These are phyloP conservation scores for Mamestra brassicae DNA, from an alignment of 2,888 invertebrate genomes.

Conservation along the genomic window DNA sequence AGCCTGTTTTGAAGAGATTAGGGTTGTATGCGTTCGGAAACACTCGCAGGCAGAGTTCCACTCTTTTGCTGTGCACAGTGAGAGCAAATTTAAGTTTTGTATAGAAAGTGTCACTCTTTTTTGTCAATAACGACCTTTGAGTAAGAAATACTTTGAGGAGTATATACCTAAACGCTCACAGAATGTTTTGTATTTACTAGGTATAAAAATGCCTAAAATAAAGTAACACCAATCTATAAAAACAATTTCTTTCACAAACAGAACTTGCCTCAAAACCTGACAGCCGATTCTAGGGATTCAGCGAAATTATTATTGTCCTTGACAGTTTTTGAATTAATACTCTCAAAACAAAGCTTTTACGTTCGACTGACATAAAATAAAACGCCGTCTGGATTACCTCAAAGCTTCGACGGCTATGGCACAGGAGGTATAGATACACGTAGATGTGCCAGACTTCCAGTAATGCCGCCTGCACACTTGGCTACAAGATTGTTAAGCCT, in stretches of 20 bases:
- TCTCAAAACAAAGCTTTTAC: constrained; percentile 59
- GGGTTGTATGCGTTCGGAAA: too few species aligned
- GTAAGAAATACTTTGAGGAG: too few species aligned
- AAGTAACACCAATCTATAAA: neutral
- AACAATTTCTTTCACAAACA: neutral
- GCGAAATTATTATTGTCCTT: constrained; percentile 47
- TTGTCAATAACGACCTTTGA: too few species aligned
- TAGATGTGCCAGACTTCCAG: constrained; percentile 28
- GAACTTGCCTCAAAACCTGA: neutral
- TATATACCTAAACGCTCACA: too few species aligned
- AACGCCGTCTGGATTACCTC: constrained; percentile 60
- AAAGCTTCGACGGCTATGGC: constrained; percentile 18
- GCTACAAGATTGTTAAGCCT: neutral
- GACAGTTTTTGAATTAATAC: constrained; percentile 57
- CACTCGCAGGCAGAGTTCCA: too few species aligned
- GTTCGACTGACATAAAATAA: constrained; percentile 67
- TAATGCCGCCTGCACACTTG: constrained; percentile 6
- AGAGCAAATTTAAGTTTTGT: too few species aligned
- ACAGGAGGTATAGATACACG: constrained; percentile 15
- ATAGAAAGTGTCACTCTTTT: too few species aligned
- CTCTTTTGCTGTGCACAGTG: too few species aligned
- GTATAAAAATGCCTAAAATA: too few species aligned
- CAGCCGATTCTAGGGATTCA: constrained; percentile 9
- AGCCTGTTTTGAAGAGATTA: too few species aligned
- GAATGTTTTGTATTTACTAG: too few species aligned